Conservation (phyloP, 2,888 invertebrate genomes). For the Notodonta ziczac region DNA sequence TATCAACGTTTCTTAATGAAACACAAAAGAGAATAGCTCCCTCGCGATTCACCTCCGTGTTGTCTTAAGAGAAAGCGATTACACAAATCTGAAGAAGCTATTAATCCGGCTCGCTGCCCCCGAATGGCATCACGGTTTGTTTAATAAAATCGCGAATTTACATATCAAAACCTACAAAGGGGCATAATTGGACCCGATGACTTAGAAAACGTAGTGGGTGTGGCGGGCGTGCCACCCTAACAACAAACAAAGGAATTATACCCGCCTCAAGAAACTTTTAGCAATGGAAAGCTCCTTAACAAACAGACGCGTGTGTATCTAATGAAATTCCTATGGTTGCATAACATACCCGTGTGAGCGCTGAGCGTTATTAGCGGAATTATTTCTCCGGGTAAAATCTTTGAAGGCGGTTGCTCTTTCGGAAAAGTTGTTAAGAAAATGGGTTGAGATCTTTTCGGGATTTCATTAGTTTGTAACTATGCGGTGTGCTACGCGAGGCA, state of each 20-base stretch:
- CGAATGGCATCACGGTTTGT: constrained; percentile 84
- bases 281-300: constrained; percentile 85
- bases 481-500: constrained; percentile 77
- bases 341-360: constrained; percentile 81
- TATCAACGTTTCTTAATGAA: constrained; percentile 39
- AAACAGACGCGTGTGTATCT: constrained; percentile 85
- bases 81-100: constrained; percentile 85
- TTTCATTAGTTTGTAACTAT: constrained; percentile 84
- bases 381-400: constrained; percentile 81
- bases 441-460: constrained; percentile 83
- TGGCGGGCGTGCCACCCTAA: constrained; percentile 71
- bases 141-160: constrained; percentile 85
- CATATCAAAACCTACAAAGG: constrained; percentile 85
- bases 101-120: constrained; percentile 83
- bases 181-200: constrained; percentile 85
- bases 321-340: constrained; percentile 85
- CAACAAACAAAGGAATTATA: constrained; percentile 85
- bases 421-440: constrained; percentile 85
- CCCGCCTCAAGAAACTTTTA: constrained; percentile 85
- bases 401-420: constrained; percentile 83
- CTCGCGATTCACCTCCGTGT: constrained; percentile 70
- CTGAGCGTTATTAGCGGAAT: constrained; percentile 81
- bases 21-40: constrained; percentile 66
- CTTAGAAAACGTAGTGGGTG: constrained; percentile 84
- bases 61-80: constrained; percentile 84